phyloP scores from a whole-genome alignment of 1,140 invertebrate genomes.

The Ceratosolen fusciceps region DNA sequence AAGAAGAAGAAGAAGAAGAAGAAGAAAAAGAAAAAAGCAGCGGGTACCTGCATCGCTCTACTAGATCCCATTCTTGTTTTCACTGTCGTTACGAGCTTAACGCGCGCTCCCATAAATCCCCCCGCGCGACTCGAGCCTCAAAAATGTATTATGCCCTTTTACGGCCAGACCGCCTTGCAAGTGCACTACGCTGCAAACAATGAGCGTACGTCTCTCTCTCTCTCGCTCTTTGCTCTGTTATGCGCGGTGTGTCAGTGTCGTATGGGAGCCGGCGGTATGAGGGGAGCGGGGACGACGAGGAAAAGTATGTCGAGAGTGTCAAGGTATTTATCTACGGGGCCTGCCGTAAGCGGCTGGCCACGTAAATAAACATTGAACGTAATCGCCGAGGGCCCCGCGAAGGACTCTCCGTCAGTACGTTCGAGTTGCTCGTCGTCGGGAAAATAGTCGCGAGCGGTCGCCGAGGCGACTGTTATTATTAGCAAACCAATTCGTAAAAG shows the following conservation, averaged over 20 bases:
- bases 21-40: constrained; percentile 38
- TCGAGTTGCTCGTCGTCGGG: no score
- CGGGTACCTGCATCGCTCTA: constrained; percentile 44
- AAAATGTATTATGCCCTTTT: constrained; percentile 49
- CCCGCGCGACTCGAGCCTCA: constrained; percentile 39
- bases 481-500: no score
- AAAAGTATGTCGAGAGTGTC: neutral
- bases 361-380: no score
- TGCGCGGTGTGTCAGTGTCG: no score
- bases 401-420: no score
- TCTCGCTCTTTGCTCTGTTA: neutral
- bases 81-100: constrained; percentile 39
- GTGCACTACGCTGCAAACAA: neutral
- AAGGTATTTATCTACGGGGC: neutral
- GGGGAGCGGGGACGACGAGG: neutral
- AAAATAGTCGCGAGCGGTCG: no score
- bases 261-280: no score
- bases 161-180: constrained; percentile 1
- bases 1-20: constrained; percentile 28
- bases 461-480: no score
- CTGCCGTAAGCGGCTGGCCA: neutral
- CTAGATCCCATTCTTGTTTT: constrained; percentile 48
- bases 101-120: neutral
- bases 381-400: no score
- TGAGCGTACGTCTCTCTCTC: neutral